Evolutionary conservation across 2,797 vertebrate genomes (phyloP), one percentile per base, ranked within the genome.

Genomic region (Eptatretus atami): DNA sequence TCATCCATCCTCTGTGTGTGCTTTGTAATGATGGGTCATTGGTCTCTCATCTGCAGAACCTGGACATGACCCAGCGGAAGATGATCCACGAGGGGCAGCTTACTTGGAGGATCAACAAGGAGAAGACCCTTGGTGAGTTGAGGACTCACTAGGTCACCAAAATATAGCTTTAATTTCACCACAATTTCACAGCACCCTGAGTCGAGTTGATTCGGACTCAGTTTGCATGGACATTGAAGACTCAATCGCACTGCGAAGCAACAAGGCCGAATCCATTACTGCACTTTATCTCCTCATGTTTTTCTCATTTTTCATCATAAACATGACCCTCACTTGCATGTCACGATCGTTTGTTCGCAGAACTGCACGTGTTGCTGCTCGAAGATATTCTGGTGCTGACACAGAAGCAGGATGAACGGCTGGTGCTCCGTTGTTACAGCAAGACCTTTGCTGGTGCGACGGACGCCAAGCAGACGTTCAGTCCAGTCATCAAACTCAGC

Each of bases 71-170:
- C 63, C 75, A 76, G 0, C 83, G 81, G 67, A 77, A 70, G 44
- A 83, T 95, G 87, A 81, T 95, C 65, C 84, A 95, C 0, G 87
- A 95, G 68, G 88, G 87, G 3, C 76, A 80, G 0, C 77, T 95
- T 60, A 76, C 74, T 1, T 95, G 88, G 88, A 81, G 80, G 69
- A 71, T 92, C 70, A 78, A 75, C 75, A 94, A 81, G 72, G 87
- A 95, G 15, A 95, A 95, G 74, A 79, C 79, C 9, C 72, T 94
- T 64, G 87, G 87, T 95, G 65, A 2, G 81, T 64, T 2, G 11
- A 24, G 63, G 19, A 15, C 52, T 52, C 2, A 61, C 25, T 12
- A 9, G 9, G 57, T 61, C 12, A 9, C 3, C 9, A 61, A n/a
- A 10, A 61, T 4, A 44, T 5, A 44, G 6, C 31, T 44, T 44